Evolutionary conservation across 2,797 vertebrate species (phyloP), one percentile per base, ranked within the genome.

Genomic region (Margarornis squamiger): DNA sequence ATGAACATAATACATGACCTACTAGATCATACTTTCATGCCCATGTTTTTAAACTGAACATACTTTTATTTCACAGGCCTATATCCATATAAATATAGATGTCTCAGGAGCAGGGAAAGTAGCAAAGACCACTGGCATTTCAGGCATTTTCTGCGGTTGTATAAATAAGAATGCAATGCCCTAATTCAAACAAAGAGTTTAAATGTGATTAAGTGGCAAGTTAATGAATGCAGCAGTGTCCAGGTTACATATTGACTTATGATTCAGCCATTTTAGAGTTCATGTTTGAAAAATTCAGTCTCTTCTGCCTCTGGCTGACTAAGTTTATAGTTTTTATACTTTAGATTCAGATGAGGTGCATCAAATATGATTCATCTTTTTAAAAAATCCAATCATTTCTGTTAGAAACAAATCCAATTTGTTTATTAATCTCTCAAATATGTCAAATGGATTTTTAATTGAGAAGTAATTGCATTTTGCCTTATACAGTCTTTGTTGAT

Each of bases 401-500:
- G 67, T 96, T 82, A 92, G 88, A 93, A 96, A 96, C 70, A 94
- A 97, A 97, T 97, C 92, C 73, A 92, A 95, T 97, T 97, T 94
- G 71, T 93, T 95, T 95, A 96, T 96, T 97, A 97, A 97, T 97
- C 91, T 96, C 92, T 96, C 91, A 97, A 91, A 98, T 95, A 94
- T 88, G 95, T 97, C 94, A 96, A 97, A 97, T 94, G 94, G 94
- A 92, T 95, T 97, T 97, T 97, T 98, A 98, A 98, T 97, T 97
- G 97, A 93, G 78, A 96, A 96, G 92, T 96, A 97, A 97, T 96
- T 96, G 77, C 83, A 91, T 97, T 97, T 95, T 94, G 78, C 92
- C 88, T 96, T 91, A 87, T 51, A 43, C 9, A 89, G 66, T 80
- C 92, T 95, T 96, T 81, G 92, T 73, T 97, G 96, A 95, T 96